Base-by-base conservation (phyloP, 2,113 vertebrate species). In the Garra rufa region DNA sequence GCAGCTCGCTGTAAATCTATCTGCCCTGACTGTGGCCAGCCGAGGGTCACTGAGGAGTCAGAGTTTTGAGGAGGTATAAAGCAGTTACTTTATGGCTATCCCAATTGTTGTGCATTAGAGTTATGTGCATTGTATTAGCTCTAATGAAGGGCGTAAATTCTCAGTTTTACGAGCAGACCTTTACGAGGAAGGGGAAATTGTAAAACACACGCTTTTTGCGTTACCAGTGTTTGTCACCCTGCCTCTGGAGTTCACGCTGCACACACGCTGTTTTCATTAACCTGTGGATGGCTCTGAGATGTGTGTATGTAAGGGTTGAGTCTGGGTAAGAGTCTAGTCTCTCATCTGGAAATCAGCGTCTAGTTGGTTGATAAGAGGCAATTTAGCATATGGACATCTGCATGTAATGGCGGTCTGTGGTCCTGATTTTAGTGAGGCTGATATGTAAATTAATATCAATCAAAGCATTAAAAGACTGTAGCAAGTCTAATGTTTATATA, bases 71-170 rank as follows among this genome's bases (percentile, higher is more conserved):
- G 92, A 92, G 91, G 91, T 92, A 94, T 94, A 95, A 95, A 94
- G 92, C 87, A 84, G 92, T 91, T 93, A 92, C 91, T 95, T 95
- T 94, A 95, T 92, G 91, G 92, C 92, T 90, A 93, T 94, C 92
- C 92, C 92, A 93, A 95, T 95, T 95, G 94, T 95, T 95, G 92
- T 92, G 92, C 87, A 79, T 93, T 92, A 92, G 93, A 95, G 91
- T 94, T 94, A 95, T 94, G 93, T 94, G 94, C 93, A 94, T 95
- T 95, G 94, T 95, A 94, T 95, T 94, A 92, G 91, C 91, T 82
- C 93, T 95, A 95, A 95, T 95, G 94, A 95, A 94, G 90, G 92
- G 90, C 89, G 78, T 95, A 95, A 95, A 95, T 95, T 93, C 92
- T 94, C 89, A 85, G 91, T 94, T 89, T 95, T 95, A 95, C 90